Percentiles rank a stretch among this genome's conserved stretches.
phyloP scores from a whole-genome alignment of 2,888 invertebrate species.

The Panzeria rudis region DNA sequence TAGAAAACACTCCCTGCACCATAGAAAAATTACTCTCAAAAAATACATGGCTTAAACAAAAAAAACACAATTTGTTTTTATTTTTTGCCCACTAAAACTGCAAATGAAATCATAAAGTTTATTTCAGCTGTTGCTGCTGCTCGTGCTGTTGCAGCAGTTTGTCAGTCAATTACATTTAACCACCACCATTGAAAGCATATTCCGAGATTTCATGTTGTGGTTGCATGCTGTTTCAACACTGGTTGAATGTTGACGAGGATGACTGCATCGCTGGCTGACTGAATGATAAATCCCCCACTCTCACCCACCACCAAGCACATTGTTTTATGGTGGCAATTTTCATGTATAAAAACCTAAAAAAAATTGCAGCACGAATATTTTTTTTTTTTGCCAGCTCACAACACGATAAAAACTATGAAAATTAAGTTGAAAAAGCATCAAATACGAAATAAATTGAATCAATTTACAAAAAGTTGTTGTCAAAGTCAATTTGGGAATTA shows the following conservation, averaged over 20 bases:
- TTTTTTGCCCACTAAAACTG: constrained; percentile 19
- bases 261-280: constrained; percentile 41
- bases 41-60: constrained; percentile 8
- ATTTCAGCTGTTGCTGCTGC: constrained; percentile 12
- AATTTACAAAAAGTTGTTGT: constrained; percentile 54
- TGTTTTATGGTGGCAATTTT: constrained; percentile 57
- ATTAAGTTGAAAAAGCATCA: constrained; percentile 30
- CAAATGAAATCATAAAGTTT: constrained; percentile 57
- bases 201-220: constrained; percentile 72
- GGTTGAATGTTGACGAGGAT: constrained; percentile 52
- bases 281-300: constrained; percentile 51
- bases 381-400: neutral
- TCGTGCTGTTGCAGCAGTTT: constrained; percentile 56
- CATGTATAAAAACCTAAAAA: constrained; percentile 39
- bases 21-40: neutral
- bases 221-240: constrained; percentile 68
- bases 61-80: neutral
- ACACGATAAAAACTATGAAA: constrained; percentile 7
- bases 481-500: constrained; percentile 59
- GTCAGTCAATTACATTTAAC: constrained; percentile 73
- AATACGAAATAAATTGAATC: constrained; percentile 59
- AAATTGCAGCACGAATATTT: constrained; percentile 13
- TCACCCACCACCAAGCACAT: neutral
- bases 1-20: neutral
- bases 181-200: constrained; percentile 59